Conservation (phyloP, 1,140 invertebrate species). For the Araneus ventricosus region DNA sequence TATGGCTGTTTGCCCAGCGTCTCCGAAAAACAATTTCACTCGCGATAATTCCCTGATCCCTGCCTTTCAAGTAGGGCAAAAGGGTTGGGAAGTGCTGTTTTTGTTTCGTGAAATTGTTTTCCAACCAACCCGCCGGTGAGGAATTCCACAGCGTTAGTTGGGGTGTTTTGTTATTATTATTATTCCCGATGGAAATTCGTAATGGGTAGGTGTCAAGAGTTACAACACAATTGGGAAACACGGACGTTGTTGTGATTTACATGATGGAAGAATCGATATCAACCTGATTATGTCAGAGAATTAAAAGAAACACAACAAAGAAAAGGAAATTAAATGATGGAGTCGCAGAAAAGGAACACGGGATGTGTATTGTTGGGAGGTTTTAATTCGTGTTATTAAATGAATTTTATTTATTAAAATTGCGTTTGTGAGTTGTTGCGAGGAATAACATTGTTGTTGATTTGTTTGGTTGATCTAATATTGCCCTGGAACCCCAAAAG, state of each 20-base stretch:
- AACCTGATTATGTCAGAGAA: constrained; percentile 56
- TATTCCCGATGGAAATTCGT: not conserved
- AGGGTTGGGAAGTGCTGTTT: constrained; percentile 42
- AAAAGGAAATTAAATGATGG: not conserved
- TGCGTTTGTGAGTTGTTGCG: not conserved
- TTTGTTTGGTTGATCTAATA: no score
- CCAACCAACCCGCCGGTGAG: constrained; percentile 1
- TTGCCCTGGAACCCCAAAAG: no score
- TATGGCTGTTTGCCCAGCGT: not conserved
- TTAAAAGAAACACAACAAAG: not conserved
- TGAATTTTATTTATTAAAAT: not conserved
- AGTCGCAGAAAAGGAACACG: not conserved
- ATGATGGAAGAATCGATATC: constrained; percentile 26
- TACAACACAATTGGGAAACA: constrained; percentile 30
- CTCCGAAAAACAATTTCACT: not conserved
- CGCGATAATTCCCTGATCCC: constrained; percentile 30
- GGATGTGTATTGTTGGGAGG: not conserved
- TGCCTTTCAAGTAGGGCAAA: constrained; percentile 45
- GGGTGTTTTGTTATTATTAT: not conserved
- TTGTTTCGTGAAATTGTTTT: constrained; percentile 45
- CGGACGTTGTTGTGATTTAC: not conserved
- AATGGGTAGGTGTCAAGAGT: constrained; percentile 41
- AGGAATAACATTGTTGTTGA: no score
- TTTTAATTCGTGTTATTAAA: not conserved
- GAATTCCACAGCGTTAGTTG: not conserved